Base-by-base conservation (phyloP, 2,113 vertebrate genomes). In the Micronisus gabar region DNA sequence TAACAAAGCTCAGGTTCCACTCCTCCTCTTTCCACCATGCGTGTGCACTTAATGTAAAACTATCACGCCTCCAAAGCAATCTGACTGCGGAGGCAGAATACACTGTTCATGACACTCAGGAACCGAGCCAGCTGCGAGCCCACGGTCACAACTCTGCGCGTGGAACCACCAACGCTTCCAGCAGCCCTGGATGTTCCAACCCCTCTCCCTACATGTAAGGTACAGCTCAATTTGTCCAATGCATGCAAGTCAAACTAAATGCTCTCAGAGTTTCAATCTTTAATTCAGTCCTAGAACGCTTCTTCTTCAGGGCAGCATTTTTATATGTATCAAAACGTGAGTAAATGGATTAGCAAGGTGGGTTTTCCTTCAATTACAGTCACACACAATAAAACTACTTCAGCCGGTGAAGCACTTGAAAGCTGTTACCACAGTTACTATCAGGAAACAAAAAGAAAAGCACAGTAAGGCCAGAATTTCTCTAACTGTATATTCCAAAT, bases 91-190 rank as follows among this genome's bases (percentile, higher is more conserved):
- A 25, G 70, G 71, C 32, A 74, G 66, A 20, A 82, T 0, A 5
- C 6, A 1, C 8, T 5, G 53, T 2, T 52, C 30, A 0, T 0
- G 11, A 6, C 61, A 3, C 45, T 0, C 0, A 13, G 38, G 40
- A 22, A 7, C 6, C 8, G 32, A 9, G 59, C 5, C 50, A 23
- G 66, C 48, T 12, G 75, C 1, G 14, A 32, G 48, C 13, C 22
- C 30, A 2, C 1, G 6, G 20, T 2, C 25, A 13, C 4, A 13
- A 11, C 0, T 38, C 40, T 18, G 45, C 1, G 59, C 3, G 4
- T 3, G 40, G 27, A 45, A 8, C 20, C 8, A 2, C 2, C 22
- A 17, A 2, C 2, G 2, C 30, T 7, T 6, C 11, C 38, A 34
- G 22, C 73, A n/a, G 89, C 58, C 47, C 13, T 0, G 6, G 2